A percentile compares a stretch with the other conserved stretches of the same genome.
These are phyloP conservation scores for Eilema depressum DNA, from an alignment of 2,888 invertebrate genomes.

Conservation along the genomic window DNA sequence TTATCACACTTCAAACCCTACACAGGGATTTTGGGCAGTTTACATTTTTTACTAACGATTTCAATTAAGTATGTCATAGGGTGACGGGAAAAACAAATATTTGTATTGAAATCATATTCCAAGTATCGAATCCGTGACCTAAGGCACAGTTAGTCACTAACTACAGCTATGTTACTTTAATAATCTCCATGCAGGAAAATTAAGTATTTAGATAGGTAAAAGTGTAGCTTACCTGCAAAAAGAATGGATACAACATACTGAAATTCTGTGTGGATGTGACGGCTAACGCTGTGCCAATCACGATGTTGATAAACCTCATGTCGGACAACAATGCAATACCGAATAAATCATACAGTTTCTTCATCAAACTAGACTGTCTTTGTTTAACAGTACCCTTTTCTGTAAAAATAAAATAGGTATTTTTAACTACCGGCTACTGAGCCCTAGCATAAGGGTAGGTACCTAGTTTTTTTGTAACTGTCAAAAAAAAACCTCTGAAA, in stretches of 20 bases:
- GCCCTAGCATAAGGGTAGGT: too few species aligned
- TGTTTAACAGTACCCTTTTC: not conserved
- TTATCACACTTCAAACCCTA: not conserved
- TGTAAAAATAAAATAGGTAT: not conserved
- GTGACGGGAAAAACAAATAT: too few species aligned
- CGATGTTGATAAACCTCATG: constrained; percentile 89
- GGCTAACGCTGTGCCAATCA: constrained; percentile 89
- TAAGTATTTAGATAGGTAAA: not conserved
- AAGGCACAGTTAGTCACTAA: not conserved
- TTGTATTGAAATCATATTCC: too few species aligned
- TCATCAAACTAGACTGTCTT: constrained; percentile 57
- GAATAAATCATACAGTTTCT: constrained; percentile 81
- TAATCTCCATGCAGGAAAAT: not conserved
- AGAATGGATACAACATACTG: constrained; percentile 90
- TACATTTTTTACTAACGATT: not conserved
- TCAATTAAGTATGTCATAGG: too few species aligned
- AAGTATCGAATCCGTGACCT: too few species aligned
- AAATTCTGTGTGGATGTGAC: constrained; percentile 91
- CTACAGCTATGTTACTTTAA: not conserved
- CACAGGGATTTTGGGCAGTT: not conserved
- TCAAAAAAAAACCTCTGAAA: too few species aligned
- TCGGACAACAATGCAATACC: constrained; percentile 89
- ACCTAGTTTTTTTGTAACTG: too few species aligned
- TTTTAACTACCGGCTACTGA: not conserved
- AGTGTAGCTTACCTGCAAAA: constrained; percentile 82